These are phyloP conservation scores for Cuculus canorus DNA, from an alignment of 2,797 vertebrate species.

Conservation along the genomic window DNA sequence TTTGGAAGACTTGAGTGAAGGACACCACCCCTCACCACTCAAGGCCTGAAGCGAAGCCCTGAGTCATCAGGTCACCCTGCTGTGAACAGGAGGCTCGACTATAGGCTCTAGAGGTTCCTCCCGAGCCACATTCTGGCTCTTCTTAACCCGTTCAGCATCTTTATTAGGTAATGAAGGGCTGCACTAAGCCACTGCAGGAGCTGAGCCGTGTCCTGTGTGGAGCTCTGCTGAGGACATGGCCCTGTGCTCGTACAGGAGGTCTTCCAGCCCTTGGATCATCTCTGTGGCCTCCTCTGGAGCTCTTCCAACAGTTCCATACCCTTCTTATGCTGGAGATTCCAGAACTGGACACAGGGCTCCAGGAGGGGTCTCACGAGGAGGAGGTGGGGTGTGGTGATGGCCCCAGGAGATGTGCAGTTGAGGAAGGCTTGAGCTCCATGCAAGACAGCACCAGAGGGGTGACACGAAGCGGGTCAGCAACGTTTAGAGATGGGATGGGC, in stretches of 20 bases:
- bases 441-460: too few relatives aligned
- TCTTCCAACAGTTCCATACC: too few relatives aligned
- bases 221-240: background rate
- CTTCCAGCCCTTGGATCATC: too few relatives aligned
- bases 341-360: too few relatives aligned
- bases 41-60: background rate
- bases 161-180: background rate
- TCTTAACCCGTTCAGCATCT: too few relatives aligned
- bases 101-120: fast-evolving
- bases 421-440: too few relatives aligned
- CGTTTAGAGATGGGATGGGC: background rate
- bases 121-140: background rate
- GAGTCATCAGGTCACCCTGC: background rate
- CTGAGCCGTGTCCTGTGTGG: fast-evolving
- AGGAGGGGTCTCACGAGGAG: too few relatives aligned
- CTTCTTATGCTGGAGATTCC: too few relatives aligned
- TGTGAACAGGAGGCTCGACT: background rate
- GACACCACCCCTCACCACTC: fast-evolving
- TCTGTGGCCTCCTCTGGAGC: too few relatives aligned
- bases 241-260: too few relatives aligned
- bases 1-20: background rate
- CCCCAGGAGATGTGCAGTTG: too few relatives aligned
- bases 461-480: background rate
- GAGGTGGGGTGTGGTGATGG: too few relatives aligned
- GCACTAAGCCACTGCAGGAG: background rate